Percentiles rank a stretch among this genome's conserved stretches.
These are phyloP conservation scores for Chouioia cunea DNA, from an alignment of 2,888 invertebrate genomes.

Conservation along the genomic window DNA sequence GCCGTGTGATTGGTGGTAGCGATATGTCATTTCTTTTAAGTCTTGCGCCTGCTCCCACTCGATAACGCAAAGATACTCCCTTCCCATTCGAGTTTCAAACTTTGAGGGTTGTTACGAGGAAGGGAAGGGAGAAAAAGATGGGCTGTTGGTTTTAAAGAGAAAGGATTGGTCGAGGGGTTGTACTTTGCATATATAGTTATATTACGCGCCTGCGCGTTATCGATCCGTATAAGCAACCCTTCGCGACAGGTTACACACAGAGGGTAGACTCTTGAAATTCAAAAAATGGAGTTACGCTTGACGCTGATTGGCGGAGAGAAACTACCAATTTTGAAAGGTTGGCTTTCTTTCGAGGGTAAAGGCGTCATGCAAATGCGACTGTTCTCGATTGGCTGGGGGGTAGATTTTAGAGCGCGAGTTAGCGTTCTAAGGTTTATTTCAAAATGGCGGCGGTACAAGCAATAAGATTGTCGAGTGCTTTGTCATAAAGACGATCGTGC, in stretches of 20 bases:
- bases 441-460: conserved; percentile 10
- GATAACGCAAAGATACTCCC: conserved; percentile 56
- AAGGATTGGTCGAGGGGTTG: neutral
- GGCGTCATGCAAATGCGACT: conserved; percentile 13
- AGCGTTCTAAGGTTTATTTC: neutral
- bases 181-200: conserved; percentile 63
- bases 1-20: conserved; percentile 63
- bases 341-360: conserved; percentile 15
- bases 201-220: conserved; percentile 55
- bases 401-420: neutral
- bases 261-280: conserved; percentile 47
- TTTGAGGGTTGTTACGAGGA: conserved; percentile 19
- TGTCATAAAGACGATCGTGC: neutral
- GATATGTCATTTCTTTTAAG: conserved; percentile 66
- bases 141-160: neutral
- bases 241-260: neutral
- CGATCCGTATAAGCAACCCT: conserved; percentile 7
- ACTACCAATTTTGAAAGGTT: conserved; percentile 21
- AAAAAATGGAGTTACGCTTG: conserved; percentile 49
- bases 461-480: no score
- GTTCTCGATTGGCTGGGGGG: conserved; percentile 20
- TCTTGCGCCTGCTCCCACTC: conserved; percentile 57
- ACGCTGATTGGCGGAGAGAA: conserved; percentile 15
- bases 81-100: neutral
- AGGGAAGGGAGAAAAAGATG: neutral